Base-by-base conservation (phyloP, 2,113 vertebrate genomes). In the Odocoileus virginianus region DNA sequence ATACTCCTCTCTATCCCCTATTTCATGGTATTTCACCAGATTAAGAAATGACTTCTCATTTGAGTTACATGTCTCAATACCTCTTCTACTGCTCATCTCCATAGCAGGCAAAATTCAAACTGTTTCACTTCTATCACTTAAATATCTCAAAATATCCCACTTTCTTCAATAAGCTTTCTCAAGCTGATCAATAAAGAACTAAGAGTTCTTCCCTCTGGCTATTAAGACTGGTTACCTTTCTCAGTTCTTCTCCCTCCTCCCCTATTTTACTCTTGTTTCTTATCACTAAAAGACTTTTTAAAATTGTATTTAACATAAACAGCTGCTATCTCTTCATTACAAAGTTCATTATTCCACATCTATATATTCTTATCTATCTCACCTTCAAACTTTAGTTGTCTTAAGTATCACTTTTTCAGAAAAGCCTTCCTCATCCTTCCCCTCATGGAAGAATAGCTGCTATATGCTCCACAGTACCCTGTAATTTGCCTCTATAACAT, bases 121-220 rank as follows among this genome's bases (percentile, higher is more conserved):
- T 86, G 19, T 36, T 81, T 79, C 78, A 84, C 50, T 85, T 85
- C 36, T 64, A 27, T 52, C 50, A 76, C 87, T 95, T 89, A 85
- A 91, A 50, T 54, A 83, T 15, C 43, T 78, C 55, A 43, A 94
- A 90, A 81, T 64, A 93, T 27, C 36, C 67, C 78, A 64, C 45
- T 64, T 96, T 96, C 54, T 89, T 91, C 84, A 94, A 25, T 57
- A 54, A 94, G 58, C 52, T 91, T 94, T 93, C 71, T 81, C 52
- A 57, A 10, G 78, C 11, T 52, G 25, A 64, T 71, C 76, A 83
- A 74, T 52, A 89, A 87, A 81, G 4, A 94, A 71, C 58, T 81
- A 96, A 93, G 36, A 36, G 36, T 85, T 94, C 83, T n/a, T 89
- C 40, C 33, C 67, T 52, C 28, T 76, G 17, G 57, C 57, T 95